Evolutionary conservation across 2,888 invertebrate genomes (phyloP).

Genomic region (Ochlodes sylvanus): DNA sequence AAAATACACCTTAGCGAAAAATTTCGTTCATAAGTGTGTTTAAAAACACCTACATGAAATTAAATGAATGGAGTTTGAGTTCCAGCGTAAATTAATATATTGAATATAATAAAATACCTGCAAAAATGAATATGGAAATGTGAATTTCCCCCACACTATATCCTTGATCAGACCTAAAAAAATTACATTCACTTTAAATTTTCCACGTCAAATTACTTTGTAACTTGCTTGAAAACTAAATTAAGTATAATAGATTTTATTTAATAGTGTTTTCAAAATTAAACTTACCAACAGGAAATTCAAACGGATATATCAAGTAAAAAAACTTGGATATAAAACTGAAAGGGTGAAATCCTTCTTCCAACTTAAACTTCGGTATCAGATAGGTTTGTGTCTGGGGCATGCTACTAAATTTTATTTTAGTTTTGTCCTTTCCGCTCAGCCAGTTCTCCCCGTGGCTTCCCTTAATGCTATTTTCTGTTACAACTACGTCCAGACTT

Average conservation of each 20-base stretch:
- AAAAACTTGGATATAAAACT: conserved; percentile 86
- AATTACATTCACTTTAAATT: background rate
- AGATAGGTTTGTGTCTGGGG: conserved; percentile 79
- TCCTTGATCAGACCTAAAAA: conserved; percentile 73
- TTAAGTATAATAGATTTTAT: background rate
- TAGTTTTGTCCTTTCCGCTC: conserved; percentile 68
- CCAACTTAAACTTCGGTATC: conserved; percentile 82
- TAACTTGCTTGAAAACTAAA: background rate
- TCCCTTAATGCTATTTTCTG: conserved; percentile 63
- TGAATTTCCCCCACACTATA: conserved; percentile 75
- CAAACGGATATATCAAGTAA: conserved; percentile 86
- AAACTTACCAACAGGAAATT: conserved; percentile 87
- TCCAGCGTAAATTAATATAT: background rate
- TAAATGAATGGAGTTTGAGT: too few species aligned
- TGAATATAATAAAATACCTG: conserved; percentile 59
- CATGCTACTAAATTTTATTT: conserved; percentile 77
- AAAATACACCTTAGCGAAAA: too few species aligned
- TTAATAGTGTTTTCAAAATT: background rate
- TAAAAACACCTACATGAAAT: too few species aligned
- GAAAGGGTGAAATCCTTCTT: conserved; percentile 86
- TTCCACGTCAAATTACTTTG: too few species aligned
- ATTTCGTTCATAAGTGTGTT: too few species aligned
- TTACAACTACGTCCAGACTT: conserved; percentile 56
- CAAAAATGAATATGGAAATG: conserved; percentile 76
- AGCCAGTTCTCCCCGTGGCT: conserved; percentile 73